phyloP scores from a whole-genome alignment of 2,113 vertebrate species.

The Hystrix brachyura region DNA sequence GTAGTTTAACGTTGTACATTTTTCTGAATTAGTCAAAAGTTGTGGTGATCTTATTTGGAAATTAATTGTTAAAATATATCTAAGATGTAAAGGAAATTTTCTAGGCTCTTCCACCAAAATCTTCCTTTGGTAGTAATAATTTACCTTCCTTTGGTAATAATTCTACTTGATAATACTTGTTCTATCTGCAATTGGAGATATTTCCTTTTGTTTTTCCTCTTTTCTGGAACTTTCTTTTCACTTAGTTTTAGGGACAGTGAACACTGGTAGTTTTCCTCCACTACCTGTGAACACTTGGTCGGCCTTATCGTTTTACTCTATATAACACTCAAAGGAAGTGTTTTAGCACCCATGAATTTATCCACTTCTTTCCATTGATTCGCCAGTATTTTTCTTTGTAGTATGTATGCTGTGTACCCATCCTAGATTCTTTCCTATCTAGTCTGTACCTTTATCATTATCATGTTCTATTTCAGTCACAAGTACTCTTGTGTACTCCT shows the following conservation, averaged over 20 bases:
- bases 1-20: neutral
- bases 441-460: neutral
- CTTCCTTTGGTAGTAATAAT: no score
- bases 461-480: neutral
- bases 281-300: neutral
- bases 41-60: neutral
- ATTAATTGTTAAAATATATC: neutral
- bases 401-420: neutral
- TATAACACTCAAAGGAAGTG: neutral
- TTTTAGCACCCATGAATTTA: neutral
- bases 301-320: neutral
- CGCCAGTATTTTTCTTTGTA: neutral
- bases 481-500: neutral
- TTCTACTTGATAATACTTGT: neutral
- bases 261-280: neutral
- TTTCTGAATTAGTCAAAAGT: slow-evolving; percentile 4
- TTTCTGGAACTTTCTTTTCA: neutral
- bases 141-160: neutral
- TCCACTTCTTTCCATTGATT: neutral
- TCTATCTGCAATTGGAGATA: neutral
- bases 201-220: neutral
- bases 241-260: neutral
- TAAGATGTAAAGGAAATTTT: neutral
- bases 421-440: neutral
- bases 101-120: no score